Conservation (phyloP, 1,140 invertebrate species). For the Hylaeus anthracinus region DNA sequence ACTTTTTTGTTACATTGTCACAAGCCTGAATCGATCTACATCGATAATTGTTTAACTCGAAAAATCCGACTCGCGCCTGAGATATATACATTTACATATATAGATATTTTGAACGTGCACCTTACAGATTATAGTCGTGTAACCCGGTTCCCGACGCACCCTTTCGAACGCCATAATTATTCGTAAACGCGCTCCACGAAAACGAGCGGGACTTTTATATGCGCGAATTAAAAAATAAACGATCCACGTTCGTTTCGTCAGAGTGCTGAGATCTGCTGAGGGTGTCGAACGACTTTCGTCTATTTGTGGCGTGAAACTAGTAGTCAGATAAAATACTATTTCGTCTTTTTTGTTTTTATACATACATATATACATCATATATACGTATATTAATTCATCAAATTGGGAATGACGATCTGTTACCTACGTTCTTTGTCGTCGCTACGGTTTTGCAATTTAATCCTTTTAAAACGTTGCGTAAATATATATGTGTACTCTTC, state of each 20-base stretch:
- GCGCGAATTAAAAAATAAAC: slow-evolving; percentile 65
- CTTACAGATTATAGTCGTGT: slow-evolving; percentile 36
- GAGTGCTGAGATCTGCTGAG: slow-evolving; percentile 63
- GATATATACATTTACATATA: slow-evolving; percentile 38
- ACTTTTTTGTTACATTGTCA: too few species aligned
- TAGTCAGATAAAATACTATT: slow-evolving; percentile 56
- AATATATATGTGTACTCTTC: slow-evolving; percentile 12
- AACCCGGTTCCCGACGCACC: background rate
- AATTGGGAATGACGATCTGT: slow-evolving; percentile 34
- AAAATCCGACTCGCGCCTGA: background rate
- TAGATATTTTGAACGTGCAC: slow-evolving; percentile 1
- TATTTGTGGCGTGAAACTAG: slow-evolving; percentile 51
- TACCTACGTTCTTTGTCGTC: slow-evolving; percentile 11
- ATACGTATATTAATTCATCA: slow-evolving; percentile 43
- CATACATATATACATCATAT: slow-evolving; percentile 25
- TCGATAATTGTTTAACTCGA: background rate
- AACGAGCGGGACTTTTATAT: slow-evolving; percentile 59
- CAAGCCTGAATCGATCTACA: too few species aligned
- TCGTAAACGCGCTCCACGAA: slow-evolving; percentile 59
- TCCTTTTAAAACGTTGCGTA: slow-evolving; percentile 1
- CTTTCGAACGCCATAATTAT: background rate
- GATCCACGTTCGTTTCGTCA: slow-evolving; percentile 63
- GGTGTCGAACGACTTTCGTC: slow-evolving; percentile 45
- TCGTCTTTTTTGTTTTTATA: slow-evolving; percentile 16
- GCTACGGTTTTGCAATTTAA: slow-evolving; percentile 8